A percentile compares a stretch with the other conserved stretches of the same genome.
Conservation (phyloP, 1,140 invertebrate species). For the Aphidius ervi region DNA sequence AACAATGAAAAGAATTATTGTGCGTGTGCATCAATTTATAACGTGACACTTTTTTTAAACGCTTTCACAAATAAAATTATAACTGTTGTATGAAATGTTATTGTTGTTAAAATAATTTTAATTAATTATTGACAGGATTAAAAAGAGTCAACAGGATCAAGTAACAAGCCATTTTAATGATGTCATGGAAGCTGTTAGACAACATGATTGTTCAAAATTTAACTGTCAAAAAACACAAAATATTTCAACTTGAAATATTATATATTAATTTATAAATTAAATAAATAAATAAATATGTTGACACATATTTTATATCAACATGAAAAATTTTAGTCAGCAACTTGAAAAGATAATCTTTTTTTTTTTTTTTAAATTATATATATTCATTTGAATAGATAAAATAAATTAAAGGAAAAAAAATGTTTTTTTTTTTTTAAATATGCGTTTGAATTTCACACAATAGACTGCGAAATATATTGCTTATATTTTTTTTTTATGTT, state of each 20-base stretch:
- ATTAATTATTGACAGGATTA: too few relatives aligned
- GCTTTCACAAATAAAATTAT: constrained; percentile 15
- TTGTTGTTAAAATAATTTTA: background rate
- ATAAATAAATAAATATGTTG: background rate
- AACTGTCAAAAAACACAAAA: constrained; percentile 47
- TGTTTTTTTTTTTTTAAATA: too few relatives aligned
- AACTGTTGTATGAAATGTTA: background rate
- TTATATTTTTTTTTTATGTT: background rate
- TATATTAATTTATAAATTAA: background rate
- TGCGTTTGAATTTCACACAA: too few relatives aligned
- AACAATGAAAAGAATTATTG: background rate
- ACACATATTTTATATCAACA: background rate
- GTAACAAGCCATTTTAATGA: constrained; percentile 58
- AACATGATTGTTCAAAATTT: constrained; percentile 57
- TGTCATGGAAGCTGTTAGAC: constrained; percentile 59
- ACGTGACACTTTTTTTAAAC: constrained; percentile 19
- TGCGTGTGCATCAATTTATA: background rate
- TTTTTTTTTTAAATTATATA: too few relatives aligned
- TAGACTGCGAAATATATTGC: too few relatives aligned
- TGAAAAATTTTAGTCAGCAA: background rate
- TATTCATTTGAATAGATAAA: too few relatives aligned
- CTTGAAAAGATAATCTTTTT: background rate
- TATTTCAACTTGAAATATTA: constrained; percentile 30
- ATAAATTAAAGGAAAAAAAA: too few relatives aligned
- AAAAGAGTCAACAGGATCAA: constrained; percentile 22